Base-by-base conservation (phyloP, 2,888 invertebrate genomes). In the Xanthorhoe spadicearia region DNA sequence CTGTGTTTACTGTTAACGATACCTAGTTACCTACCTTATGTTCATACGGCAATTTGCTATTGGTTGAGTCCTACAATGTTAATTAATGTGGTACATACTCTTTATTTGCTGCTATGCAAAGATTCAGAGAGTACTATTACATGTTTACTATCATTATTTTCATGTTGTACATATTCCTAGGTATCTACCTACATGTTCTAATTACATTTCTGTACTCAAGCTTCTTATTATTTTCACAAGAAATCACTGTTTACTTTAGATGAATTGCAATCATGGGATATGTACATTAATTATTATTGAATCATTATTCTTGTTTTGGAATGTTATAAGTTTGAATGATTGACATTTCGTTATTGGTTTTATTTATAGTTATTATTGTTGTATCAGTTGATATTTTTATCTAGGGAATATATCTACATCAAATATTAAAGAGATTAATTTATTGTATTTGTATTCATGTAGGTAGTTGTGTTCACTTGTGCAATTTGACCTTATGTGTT, bases 361-460 rank as follows among this genome's bases (percentile, higher is more conserved):
- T 85, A 82, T 88, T 85, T 84, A 83, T 83, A 86, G 84, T 79
- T 83, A 78, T 74, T 83, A 83, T 86, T 87, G 87, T 89, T 92
- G 82, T 86, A 88, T 88, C 85, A 83, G 82, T 89, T 92, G 92
- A 93, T 92, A 93, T 92, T 93, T 78, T 86, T 87, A 88, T 85
- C 81, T 90, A 85, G 83, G 85, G 73, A 83, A 83, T 80, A 81
- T 66, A 84, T 80, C 77, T 85, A 84, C 83, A 86, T 84, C 76
- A 85, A 85, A 78, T 84, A 82, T 82, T 79, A 77, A 86, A 85
- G 92, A 92, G 92, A 92, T 92, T 93, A 91, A 91, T 89, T 92
- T 93, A 91, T 89, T 90, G 82, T 88, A 85, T 85, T 82, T 84
- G 81, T 83, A 85, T 85, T 80, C 79, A 77, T 74, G 81, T 84